Conservation (phyloP, 1,140 invertebrate species). For the Caenorhabditis latens region DNA sequence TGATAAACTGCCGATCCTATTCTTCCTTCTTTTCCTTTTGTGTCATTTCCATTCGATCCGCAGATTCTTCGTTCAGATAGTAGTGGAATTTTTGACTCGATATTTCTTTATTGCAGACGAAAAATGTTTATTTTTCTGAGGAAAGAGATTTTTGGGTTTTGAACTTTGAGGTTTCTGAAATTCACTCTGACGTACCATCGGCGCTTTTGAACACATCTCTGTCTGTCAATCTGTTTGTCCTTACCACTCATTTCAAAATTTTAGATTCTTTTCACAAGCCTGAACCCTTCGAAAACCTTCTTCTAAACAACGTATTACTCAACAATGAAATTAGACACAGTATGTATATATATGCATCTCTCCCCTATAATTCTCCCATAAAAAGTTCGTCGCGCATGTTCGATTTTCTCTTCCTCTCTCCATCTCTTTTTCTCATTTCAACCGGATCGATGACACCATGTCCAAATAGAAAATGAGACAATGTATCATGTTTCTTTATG, state of each 20-base stretch:
- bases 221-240: too few species aligned
- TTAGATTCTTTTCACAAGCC: too few species aligned
- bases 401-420: neutral
- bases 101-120: neutral
- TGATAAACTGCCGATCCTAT: constrained; percentile 46
- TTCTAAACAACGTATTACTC: neutral
- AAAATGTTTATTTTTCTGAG: constrained; percentile 3
- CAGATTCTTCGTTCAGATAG: constrained; percentile 10
- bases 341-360: too few species aligned
- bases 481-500: constrained; percentile 40
- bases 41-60: neutral
- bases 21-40: neutral
- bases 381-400: constrained; percentile 17
- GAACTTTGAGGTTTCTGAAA: too few species aligned
- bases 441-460: constrained; percentile 42
- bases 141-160: too few species aligned
- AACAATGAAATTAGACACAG: neutral
- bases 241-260: too few species aligned
- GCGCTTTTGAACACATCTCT: too few species aligned
- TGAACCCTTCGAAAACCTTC: too few species aligned
- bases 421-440: neutral
- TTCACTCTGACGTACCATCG: too few species aligned
- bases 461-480: neutral
- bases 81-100: neutral
- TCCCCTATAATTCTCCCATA: neutral